Conservation (phyloP, 2,888 invertebrate genomes). For the Cosmorhoe ocellata region DNA sequence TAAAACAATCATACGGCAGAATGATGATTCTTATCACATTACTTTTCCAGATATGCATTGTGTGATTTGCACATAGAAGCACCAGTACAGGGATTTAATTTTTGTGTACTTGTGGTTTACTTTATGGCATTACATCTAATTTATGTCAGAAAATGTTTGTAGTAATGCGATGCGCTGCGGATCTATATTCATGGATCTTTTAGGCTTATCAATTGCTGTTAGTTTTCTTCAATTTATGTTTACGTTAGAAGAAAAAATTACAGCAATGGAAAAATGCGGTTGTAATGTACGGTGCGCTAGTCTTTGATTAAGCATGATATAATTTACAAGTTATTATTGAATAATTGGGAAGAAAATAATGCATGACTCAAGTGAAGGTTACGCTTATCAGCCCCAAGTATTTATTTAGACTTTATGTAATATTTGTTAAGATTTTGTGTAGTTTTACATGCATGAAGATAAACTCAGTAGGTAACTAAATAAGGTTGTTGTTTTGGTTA, state of each 20-base stretch:
- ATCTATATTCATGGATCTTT: too few species aligned
- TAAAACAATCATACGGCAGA: too few species aligned
- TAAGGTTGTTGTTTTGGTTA: not conserved
- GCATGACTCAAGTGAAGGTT: slow-evolving; percentile 55
- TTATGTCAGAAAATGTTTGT: not conserved
- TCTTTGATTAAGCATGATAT: too few species aligned
- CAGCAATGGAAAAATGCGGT: not conserved
- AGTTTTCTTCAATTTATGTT: not conserved
- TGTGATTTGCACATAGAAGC: too few species aligned
- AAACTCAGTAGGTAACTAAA: slow-evolving; percentile 23
- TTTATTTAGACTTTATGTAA: too few species aligned
- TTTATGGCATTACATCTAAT: not conserved
- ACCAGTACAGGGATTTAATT: too few species aligned
- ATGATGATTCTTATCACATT: too few species aligned
- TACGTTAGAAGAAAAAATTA: too few species aligned
- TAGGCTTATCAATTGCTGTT: not conserved
- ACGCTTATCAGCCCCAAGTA: slow-evolving; percentile 50
- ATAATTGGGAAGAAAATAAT: slow-evolving; percentile 40
- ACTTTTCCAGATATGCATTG: too few species aligned
- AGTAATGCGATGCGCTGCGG: not conserved
- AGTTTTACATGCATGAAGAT: slow-evolving; percentile 45
- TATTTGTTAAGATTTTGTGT: too few species aligned
- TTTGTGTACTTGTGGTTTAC: too few species aligned
- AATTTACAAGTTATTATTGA: slow-evolving; percentile 5
- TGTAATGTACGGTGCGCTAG: not conserved